Evolutionary conservation across 2,797 vertebrate genomes (phyloP).

Genomic region (Enteromius thamalakanensis): DNA sequence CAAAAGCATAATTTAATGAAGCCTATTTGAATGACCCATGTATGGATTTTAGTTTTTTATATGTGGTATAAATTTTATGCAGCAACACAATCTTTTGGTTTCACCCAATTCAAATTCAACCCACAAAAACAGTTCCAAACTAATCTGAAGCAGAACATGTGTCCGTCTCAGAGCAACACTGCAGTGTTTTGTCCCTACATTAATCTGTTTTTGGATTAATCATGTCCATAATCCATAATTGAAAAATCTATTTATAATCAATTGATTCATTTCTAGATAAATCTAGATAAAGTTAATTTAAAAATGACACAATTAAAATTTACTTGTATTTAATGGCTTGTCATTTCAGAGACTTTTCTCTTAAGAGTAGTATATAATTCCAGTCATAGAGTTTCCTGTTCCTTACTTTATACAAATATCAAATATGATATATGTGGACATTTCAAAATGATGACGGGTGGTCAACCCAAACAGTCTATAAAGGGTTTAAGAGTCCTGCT

Average conservation of each 20-base stretch:
- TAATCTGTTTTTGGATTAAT: background rate
- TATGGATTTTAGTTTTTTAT: background rate
- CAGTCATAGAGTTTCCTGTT: conserved; percentile 53
- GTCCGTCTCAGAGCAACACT: background rate
- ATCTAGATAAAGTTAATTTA: background rate
- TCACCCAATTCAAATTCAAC: too few species aligned
- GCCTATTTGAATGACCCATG: background rate
- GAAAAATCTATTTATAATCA: background rate
- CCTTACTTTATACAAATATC: conserved; percentile 69
- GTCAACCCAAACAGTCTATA: conserved; percentile 70
- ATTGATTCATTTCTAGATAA: background rate
- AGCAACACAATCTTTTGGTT: background rate
- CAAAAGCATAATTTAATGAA: background rate
- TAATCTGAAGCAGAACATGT: background rate
- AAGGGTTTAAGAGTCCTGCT: conserved; percentile 71
- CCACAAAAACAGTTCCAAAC: background rate
- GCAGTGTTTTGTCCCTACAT: background rate
- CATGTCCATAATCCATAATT: background rate
- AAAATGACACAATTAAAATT: background rate
- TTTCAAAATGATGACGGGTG: conserved; percentile 68
- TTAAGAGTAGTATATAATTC: background rate
- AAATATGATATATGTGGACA: conserved; percentile 73
- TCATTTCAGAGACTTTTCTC: too few species aligned
- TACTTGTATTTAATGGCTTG: background rate
- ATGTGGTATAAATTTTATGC: background rate